Evolutionary conservation across 2,797 vertebrate genomes (phyloP).

Genomic region (Halcyon leucocephala): DNA sequence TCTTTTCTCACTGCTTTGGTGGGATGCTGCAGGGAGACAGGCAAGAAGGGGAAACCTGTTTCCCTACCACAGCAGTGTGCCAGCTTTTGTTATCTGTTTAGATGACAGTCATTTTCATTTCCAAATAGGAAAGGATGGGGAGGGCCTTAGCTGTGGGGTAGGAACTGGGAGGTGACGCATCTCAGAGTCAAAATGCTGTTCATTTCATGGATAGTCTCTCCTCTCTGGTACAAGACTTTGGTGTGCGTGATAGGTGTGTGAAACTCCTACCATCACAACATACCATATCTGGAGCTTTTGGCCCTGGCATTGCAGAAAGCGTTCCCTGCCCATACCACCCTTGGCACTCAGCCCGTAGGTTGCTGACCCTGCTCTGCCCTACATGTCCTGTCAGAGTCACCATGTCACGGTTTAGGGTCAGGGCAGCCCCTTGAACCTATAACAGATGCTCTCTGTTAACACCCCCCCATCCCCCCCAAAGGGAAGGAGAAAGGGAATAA

Average conservation of each 20-base stretch:
- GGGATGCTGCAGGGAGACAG: neutral
- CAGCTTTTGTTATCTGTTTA: neutral
- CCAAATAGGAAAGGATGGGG: neutral
- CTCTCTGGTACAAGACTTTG: neutral
- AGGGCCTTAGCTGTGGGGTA: neutral
- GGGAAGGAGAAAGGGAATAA: no score
- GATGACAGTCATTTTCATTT: fast-evolving
- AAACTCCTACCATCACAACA: neutral
- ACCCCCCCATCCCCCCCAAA: no score
- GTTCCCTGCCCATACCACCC: neutral
- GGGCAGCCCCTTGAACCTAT: no score
- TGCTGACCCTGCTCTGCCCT: neutral
- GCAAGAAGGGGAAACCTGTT: neutral
- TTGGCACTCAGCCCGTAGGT: neutral
- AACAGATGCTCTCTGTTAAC: no score
- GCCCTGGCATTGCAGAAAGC: neutral
- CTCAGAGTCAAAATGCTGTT: neutral
- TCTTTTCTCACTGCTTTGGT: neutral
- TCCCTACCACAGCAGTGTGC: neutral
- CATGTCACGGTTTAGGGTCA: no score
- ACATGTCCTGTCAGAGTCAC: neutral
- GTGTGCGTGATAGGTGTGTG: neutral
- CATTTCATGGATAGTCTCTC: neutral
- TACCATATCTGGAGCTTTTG: neutral
- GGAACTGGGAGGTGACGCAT: neutral